These are phyloP conservation scores for Enteromius radiatus DNA, from an alignment of 2,797 vertebrate species.

Conservation along the genomic window DNA sequence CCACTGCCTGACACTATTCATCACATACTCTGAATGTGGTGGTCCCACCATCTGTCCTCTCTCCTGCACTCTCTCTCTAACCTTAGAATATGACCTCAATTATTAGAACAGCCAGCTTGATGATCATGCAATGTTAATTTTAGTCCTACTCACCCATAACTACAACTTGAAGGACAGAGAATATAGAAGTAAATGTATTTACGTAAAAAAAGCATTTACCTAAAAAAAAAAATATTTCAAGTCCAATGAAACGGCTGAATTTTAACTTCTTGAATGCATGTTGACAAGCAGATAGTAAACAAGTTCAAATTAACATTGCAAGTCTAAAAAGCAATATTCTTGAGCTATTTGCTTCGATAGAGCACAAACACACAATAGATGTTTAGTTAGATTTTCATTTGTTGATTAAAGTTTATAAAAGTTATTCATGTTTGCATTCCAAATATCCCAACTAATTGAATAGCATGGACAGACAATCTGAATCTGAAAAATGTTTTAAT, in stretches of 20 bases:
- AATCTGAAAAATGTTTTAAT: not conserved
- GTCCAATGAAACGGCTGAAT: not conserved
- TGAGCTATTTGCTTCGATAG: not conserved
- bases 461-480: slow-evolving; percentile 19
- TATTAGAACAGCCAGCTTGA: slow-evolving; percentile 28
- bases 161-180: not conserved
- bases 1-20: slow-evolving; percentile 36
- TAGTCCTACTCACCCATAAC: not conserved
- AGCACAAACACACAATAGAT: slow-evolving; percentile 35
- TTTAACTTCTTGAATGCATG: slow-evolving; percentile 2
- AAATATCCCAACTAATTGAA: slow-evolving; percentile 1
- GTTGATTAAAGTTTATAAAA: not conserved
- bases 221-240: not conserved
- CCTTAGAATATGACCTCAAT: slow-evolving; percentile 31
- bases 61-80: slow-evolving; percentile 28
- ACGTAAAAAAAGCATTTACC: not conserved
- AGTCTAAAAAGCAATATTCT: slow-evolving; percentile 21
- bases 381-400: slow-evolving; percentile 6
- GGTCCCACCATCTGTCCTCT: slow-evolving; percentile 40
- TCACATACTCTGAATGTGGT: slow-evolving; percentile 32
- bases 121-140: slow-evolving; percentile 18
- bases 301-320: not conserved
- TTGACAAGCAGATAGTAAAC: slow-evolving; percentile 1
- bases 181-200: not conserved
- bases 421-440: slow-evolving; percentile 1